Percentiles rank a stretch among this genome's conserved stretches.
These are phyloP conservation scores for Struthio camelus DNA, from an alignment of 2,113 vertebrate genomes.

Conservation along the genomic window DNA sequence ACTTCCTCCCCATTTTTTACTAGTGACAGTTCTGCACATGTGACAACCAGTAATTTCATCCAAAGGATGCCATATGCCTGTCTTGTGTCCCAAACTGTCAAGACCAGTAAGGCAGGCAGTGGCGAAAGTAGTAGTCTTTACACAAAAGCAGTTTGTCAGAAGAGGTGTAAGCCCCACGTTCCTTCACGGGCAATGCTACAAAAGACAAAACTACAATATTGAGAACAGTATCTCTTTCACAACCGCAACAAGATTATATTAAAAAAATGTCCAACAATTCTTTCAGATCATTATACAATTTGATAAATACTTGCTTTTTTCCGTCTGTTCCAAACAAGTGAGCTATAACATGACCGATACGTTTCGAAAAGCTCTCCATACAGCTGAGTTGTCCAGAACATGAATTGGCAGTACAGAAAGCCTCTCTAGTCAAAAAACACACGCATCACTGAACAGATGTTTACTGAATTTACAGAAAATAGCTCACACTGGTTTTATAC, in stretches of 20 bases:
- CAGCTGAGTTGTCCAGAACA: not conserved
- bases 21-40: accelerated
- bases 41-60: not conserved
- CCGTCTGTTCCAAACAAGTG: not conserved
- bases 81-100: not conserved
- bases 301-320: accelerated
- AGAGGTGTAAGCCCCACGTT: not conserved
- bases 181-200: not conserved
- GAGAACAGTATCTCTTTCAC: not conserved
- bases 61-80: not conserved
- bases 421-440: not conserved
- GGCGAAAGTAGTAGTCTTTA: not conserved
- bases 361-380: not conserved
- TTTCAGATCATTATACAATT: not conserved
- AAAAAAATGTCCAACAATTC: not conserved
- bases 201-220: not conserved
- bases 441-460: too few species aligned
- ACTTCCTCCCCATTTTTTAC: not conserved
- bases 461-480: not conserved
- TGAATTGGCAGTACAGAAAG: not conserved
- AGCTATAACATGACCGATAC: not conserved
- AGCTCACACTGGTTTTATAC: not conserved
- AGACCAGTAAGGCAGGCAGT: not conserved
- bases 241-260: not conserved
- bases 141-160: not conserved